Conservation (phyloP, 2,888 invertebrate genomes). For the Melipona bicolor region DNA sequence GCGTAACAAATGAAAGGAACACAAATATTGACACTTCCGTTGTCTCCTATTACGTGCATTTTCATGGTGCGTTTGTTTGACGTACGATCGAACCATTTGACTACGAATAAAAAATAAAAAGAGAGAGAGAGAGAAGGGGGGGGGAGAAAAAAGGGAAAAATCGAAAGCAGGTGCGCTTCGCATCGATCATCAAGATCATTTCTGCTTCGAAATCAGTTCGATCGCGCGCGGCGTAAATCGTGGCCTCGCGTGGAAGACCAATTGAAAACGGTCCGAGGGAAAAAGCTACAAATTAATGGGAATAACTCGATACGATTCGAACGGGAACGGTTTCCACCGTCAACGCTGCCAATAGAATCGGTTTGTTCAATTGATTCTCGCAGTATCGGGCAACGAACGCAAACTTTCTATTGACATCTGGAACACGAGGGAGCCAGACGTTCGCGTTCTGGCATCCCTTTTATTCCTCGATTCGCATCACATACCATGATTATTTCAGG, state of each 20-base stretch:
- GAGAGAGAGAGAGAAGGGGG: too few species aligned
- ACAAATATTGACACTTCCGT: conserved; percentile 50
- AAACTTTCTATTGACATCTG: conserved; percentile 43
- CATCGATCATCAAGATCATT: conserved; percentile 40
- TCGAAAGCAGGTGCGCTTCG: not conserved
- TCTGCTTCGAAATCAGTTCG: conserved; percentile 24
- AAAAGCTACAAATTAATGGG: conserved; percentile 52
- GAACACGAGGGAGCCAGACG: conserved; percentile 20
- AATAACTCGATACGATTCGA: conserved; percentile 32
- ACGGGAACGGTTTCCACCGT: conserved; percentile 24
- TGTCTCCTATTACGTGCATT: conserved; percentile 43
- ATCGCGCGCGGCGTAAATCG: conserved; percentile 2
- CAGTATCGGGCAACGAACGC: conserved; percentile 34
- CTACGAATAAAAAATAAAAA: not conserved
- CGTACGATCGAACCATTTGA: conserved; percentile 14
- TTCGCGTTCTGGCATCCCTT: not conserved
- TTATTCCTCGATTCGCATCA: not conserved
- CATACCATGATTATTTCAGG: not conserved
- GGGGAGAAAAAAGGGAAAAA: not conserved
- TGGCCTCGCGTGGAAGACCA: conserved; percentile 34
- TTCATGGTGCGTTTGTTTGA: conserved; percentile 34
- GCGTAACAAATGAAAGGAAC: conserved; percentile 34
- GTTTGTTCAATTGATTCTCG: conserved; percentile 48
- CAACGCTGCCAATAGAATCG: conserved; percentile 37
- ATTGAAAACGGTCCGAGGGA: conserved; percentile 16